Base-by-base conservation (phyloP, 1,140 invertebrate genomes). In the Ephestia elutella region DNA sequence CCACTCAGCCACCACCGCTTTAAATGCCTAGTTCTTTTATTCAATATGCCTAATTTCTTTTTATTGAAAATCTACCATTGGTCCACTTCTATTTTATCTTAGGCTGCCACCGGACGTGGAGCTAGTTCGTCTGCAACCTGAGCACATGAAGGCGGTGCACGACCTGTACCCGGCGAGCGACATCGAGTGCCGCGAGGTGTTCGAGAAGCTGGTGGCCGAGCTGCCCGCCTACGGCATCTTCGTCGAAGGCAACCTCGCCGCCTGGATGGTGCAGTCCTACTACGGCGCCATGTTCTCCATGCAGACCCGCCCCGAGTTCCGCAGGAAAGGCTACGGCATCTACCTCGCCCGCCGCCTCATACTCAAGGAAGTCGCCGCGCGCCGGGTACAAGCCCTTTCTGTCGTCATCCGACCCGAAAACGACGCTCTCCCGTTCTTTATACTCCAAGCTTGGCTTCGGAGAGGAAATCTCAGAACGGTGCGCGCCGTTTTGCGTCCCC, bases 271-370 rank as follows among this genome's bases (percentile, higher is more conserved):
- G 25, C 94, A 96, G 72, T 95, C 94, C 2, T 96, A 96, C 83
- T 96, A 96, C 79, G 95, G 95, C 18, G 95, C 95, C 48, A 95
- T 96, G 95, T 95, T 95, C 82, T 95, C 94, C n/a, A 96, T 96
- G 95, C 94, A 95, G 85, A 96, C 95, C 55, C 91, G 92, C 78
- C 94, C 94, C 20, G 93, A 95, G 77, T 94, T 92, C 80, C 91
- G 94, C 60, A 90, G 94, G 68, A 95, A 95, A 90, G 95, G 95
- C 56, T 93, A 92, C 81, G 93, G 93, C 53, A 92, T 94, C 35
- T 91, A 91, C 68, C 81, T 94, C 59, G 93, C 93, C 50, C 90
- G 91, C 60, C 87, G 89, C 56, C 82, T 92, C 56, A 95, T n/a
- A n/a, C n/a, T 93, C 55, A 92, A 92, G 75, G 90, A 92, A 53